These are phyloP conservation scores for Neopelma chrysocephalum DNA, from an alignment of 2,797 vertebrate genomes.

Conservation along the genomic window DNA sequence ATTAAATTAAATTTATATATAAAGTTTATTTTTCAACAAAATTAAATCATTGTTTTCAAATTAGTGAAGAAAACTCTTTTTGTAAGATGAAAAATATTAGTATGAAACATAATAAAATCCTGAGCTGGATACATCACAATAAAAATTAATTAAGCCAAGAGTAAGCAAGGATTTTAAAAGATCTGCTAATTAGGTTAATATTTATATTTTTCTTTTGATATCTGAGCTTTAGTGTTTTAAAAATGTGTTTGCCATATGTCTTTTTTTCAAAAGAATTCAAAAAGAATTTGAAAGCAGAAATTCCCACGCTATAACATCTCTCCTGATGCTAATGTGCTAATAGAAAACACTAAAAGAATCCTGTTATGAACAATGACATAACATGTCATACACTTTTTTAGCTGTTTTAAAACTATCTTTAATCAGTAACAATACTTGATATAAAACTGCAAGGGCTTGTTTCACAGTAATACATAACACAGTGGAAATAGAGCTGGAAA, in stretches of 20 bases:
- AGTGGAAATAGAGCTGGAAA: not conserved
- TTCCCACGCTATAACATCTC: not conserved
- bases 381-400: not conserved
- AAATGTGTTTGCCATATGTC: slow-evolving; percentile 25
- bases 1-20: not conserved
- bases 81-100: not conserved
- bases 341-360: slow-evolving; percentile 12
- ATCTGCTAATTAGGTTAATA: not conserved
- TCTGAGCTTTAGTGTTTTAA: not conserved
- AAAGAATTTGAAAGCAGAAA: not conserved
- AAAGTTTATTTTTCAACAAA: not conserved
- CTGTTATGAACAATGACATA: not conserved
- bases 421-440: not conserved
- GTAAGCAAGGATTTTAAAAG: not conserved
- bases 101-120: not conserved
- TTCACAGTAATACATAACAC: not conserved
- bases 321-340: not conserved
- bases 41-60: not conserved
- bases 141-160: not conserved
- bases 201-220: not conserved
- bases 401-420: not conserved
- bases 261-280: not conserved
- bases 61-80: not conserved
- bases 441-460: not conserved
- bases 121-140: not conserved